These are phyloP conservation scores for Phrynocephalus versicolor DNA, from an alignment of 2,113 vertebrate species.

Conservation along the genomic window DNA sequence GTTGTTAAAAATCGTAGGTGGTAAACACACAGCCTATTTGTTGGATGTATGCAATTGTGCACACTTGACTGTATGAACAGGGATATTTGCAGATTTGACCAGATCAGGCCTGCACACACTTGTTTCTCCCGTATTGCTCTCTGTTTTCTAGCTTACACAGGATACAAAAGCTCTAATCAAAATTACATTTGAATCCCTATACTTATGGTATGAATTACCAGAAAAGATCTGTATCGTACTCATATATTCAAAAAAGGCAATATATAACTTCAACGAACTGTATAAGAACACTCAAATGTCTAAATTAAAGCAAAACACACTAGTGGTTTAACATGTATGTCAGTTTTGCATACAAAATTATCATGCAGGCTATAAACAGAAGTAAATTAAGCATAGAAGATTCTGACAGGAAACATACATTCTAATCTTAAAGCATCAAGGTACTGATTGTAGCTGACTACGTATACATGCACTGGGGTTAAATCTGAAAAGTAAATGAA, in stretches of 20 bases:
- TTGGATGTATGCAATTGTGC: neutral
- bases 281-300: conserved; percentile 5
- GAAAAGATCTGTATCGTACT: neutral
- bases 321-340: neutral
- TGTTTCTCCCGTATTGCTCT: neutral
- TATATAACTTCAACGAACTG: neutral
- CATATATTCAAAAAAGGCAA: neutral
- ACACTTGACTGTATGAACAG: no score
- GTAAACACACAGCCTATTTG: neutral
- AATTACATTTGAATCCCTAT: neutral
- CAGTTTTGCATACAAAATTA: conserved; percentile 49
- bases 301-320: conserved; percentile 28
- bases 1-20: neutral
- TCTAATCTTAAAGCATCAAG: conserved; percentile 45
- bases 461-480: conserved; percentile 46
- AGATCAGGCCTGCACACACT: neutral
- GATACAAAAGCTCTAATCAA: no score
- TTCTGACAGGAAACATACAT: conserved; percentile 55
- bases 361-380: conserved; percentile 61
- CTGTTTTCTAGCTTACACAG: neutral
- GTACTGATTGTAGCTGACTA: conserved; percentile 60
- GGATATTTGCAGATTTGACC: neutral
- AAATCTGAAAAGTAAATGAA: conserved; percentile 60
- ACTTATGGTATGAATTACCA: neutral
- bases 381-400: conserved; percentile 50